phyloP scores from a whole-genome alignment of 2,113 vertebrate species.

The Oncorhynchus gorbuscha region DNA sequence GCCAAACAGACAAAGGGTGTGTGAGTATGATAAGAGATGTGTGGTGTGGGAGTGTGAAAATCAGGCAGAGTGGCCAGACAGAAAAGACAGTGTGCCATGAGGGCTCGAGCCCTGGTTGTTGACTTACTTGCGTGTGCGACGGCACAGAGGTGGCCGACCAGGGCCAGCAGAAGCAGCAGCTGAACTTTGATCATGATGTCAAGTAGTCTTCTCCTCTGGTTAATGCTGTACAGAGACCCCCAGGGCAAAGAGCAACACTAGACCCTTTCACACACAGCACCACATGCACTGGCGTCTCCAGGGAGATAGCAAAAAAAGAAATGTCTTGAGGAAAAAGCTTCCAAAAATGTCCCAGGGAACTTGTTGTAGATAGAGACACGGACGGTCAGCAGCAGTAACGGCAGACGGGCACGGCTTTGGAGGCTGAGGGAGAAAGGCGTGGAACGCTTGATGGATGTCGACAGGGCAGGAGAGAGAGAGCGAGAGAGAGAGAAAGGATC shows the following conservation, averaged over 20 bases:
- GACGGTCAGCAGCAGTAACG: not conserved
- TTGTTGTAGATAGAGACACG: not conserved
- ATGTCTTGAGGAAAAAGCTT: not conserved
- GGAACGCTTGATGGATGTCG: not conserved
- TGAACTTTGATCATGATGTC: constrained; percentile 58
- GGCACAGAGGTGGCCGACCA: constrained; percentile 59
- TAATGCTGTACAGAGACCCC: constrained; percentile 31
- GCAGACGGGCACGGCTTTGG: not conserved
- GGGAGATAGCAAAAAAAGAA: not conserved
- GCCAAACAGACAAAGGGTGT: constrained; percentile 61
- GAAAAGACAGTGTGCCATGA: constrained; percentile 55
- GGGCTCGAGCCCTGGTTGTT: constrained; percentile 16
- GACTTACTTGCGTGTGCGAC: constrained; percentile 70
- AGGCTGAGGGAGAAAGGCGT: not conserved
- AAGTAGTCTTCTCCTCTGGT: constrained; percentile 35
- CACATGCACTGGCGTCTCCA: constrained; percentile 28
- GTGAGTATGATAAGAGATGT: constrained; percentile 14
- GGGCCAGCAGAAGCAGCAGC: constrained; percentile 67
- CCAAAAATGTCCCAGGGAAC: not conserved
- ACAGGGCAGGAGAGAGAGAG: constrained; percentile 17
- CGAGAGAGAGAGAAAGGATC: constrained; percentile 25
- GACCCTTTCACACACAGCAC: constrained; percentile 24
- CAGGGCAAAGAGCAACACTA: constrained; percentile 44
- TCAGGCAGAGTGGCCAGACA: not conserved
- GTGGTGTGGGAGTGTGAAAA: constrained; percentile 6